Base-by-base conservation (phyloP, 2,113 vertebrate species). In the Myanophis thanlyinensis region DNA sequence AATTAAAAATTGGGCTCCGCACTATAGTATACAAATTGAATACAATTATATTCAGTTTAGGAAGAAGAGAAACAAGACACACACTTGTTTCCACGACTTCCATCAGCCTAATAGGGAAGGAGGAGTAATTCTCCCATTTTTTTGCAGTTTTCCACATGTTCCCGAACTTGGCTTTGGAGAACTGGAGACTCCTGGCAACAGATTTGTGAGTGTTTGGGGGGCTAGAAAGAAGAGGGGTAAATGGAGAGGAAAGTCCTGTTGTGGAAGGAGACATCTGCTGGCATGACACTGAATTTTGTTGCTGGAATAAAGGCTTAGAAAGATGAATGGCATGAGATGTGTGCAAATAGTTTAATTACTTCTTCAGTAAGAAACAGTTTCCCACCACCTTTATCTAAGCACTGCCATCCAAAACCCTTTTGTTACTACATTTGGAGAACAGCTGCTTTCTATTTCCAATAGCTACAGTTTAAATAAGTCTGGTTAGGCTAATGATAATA, bases 401-500 rank as follows among this genome's bases (percentile, higher is more conserved):
- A 67, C 40, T 67, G 53, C 47, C 5, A 87, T 35, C 67, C n/a
- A 18, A 27, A 8, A 15, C 30, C 3, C 27, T 23, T 23, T 40
- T 40, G 22, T 52, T 88, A 88, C 23, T 52, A 15, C n/a, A 40
- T 40, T 51, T 87, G 13, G 27, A 92, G 8, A 67, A 62, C 47
- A 51, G 54, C n/a, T 67, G 85, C 84, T 73, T 91, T 88, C 91
- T 87, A 67, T 87, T 91, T 47, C 85, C 35, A 52, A 88, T 91
- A 67, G 47, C 22, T 62, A 51, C 85, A 87, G 54, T 91, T 91
- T 18, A 88, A 51, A 88, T 80, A 62, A 73, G 27, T 46, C 62
- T 73, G 80, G 62, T 89, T 88, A 88, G 40, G 15, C 48, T 88
- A 73, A 92, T 92, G 73, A 35, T 80, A 87, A 53, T 80, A 20